Conservation (phyloP, 2,797 vertebrate genomes). For the Anas bernieri region DNA sequence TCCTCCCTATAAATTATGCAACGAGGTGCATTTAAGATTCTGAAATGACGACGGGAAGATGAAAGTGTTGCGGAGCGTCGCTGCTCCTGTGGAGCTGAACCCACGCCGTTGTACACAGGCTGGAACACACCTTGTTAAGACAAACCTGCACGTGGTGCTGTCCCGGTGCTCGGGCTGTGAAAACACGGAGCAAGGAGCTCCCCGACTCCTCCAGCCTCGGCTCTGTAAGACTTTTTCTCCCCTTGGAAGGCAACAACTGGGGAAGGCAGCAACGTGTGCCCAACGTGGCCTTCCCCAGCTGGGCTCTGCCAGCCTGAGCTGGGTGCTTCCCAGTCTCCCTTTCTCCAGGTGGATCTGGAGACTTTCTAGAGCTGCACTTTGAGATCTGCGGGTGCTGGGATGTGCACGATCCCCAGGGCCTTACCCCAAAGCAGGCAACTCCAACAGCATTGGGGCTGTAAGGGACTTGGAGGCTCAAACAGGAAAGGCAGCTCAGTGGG, state of each 20-base stretch:
- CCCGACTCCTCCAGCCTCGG: neutral
- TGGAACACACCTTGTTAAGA: conserved; percentile 1
- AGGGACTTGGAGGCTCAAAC: neutral
- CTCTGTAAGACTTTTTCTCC: neutral
- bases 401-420: rapidly evolving
- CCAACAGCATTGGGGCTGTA: neutral
- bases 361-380: neutral
- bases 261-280: rapidly evolving
- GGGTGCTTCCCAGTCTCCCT: neutral
- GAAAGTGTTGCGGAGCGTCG: neutral
- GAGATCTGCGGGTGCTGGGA: neutral
- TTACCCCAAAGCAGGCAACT: neutral
- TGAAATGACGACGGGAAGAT: conserved; percentile 47
- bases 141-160: conserved; percentile 32
- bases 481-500: neutral
- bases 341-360: neutral
- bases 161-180: neutral
- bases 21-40: conserved; percentile 55
- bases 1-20: conserved; percentile 74
- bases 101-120: neutral
- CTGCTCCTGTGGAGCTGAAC: neutral
- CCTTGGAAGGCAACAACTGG: neutral
- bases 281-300: neutral
- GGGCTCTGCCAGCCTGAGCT: neutral
- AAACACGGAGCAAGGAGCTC: neutral